These are phyloP conservation scores for Scylla paramamosain DNA, from an alignment of 1,140 invertebrate genomes.

Conservation along the genomic window DNA sequence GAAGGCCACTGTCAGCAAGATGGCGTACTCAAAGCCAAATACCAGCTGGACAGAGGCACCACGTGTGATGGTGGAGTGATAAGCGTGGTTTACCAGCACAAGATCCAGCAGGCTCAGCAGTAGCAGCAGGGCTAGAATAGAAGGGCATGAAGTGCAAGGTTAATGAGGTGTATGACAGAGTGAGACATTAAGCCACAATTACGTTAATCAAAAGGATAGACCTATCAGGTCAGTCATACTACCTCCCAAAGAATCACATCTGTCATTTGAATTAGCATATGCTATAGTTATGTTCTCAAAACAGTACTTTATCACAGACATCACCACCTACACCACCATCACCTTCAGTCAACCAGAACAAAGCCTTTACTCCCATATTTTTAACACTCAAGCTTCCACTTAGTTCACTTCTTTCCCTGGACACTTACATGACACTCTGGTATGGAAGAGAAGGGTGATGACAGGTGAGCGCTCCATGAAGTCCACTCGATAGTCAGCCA, in stretches of 20 bases:
- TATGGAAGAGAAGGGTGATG: slow-evolving; percentile 96
- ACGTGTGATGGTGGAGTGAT: slow-evolving; percentile 94
- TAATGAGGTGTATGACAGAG: not conserved
- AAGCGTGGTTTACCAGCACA: slow-evolving; percentile 96
- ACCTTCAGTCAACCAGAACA: too few relatives aligned
- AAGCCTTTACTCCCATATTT: too few relatives aligned
- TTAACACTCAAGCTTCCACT: too few relatives aligned
- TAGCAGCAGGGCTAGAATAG: slow-evolving; percentile 84
- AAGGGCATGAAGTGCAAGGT: not conserved
- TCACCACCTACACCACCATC: too few relatives aligned
- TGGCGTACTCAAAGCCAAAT: slow-evolving; percentile 99
- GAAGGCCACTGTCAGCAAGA: slow-evolving; percentile 95
- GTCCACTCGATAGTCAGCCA: slow-evolving; percentile 99
- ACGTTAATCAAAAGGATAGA: too few relatives aligned
- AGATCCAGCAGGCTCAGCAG: slow-evolving; percentile 92
- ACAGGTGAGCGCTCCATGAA: slow-evolving; percentile 92
- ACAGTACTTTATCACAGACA: too few relatives aligned
- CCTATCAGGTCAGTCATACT: not conserved
- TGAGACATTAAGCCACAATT: not conserved
- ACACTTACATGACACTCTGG: slow-evolving; percentile 90
- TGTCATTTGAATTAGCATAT: too few relatives aligned
- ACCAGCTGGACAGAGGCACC: slow-evolving; percentile 99
- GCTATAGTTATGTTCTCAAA: too few relatives aligned
- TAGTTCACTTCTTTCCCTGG: too few relatives aligned
- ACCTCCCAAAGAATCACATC: too few relatives aligned